A percentile compares a stretch with the other conserved stretches of the same genome.
These are phyloP conservation scores for Rhynchomys soricoides DNA, from an alignment of 2,113 vertebrate species.

Conservation along the genomic window DNA sequence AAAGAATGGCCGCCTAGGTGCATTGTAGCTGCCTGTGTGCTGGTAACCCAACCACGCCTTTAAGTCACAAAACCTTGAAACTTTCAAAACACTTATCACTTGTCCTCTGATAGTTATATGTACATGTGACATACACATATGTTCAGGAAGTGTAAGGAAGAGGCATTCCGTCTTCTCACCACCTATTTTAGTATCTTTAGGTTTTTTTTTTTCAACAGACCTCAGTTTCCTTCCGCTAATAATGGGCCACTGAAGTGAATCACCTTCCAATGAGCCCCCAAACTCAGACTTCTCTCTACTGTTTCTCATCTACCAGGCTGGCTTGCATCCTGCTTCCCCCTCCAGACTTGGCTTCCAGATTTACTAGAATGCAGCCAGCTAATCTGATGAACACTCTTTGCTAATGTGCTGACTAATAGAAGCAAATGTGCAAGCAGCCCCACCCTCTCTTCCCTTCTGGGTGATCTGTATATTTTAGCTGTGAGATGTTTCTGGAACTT, in stretches of 20 bases:
- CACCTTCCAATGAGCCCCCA: background rate
- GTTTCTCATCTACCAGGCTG: background rate
- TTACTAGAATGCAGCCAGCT: background rate
- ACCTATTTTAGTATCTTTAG: background rate
- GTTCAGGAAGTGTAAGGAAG: background rate
- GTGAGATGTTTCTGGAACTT: background rate
- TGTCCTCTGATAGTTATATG: background rate
- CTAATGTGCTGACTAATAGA: background rate
- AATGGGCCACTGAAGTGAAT: background rate
- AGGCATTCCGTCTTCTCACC: background rate
- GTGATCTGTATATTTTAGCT: background rate
- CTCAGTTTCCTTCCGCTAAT: background rate
- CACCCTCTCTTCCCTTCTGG: background rate
- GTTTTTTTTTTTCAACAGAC: background rate
- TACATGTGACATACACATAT: background rate
- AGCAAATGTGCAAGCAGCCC: background rate
- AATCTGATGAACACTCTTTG: background rate
- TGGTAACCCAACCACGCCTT: background rate
- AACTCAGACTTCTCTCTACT: background rate
- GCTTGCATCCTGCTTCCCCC: background rate
- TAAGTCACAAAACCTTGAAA: conserved; percentile 16
- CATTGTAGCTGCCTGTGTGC: background rate
- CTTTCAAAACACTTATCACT: background rate
- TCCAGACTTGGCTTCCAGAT: background rate
- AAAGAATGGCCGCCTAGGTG: background rate